Base-by-base conservation (phyloP, 2,888 invertebrate genomes). In the Erannis defoliaria region DNA sequence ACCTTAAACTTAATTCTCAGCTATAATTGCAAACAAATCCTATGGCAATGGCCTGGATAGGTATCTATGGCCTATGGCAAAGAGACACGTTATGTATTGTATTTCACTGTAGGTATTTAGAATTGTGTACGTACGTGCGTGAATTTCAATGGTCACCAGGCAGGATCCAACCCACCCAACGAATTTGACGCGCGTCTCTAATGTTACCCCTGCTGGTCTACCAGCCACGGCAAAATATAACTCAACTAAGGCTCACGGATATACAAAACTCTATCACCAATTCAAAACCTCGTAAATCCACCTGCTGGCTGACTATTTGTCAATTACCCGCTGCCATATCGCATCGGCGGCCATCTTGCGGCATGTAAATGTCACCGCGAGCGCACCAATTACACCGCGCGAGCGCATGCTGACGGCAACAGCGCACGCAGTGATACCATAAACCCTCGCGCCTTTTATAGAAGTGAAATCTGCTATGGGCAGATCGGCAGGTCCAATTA, bases 361-460 rank as follows among this genome's bases (percentile, higher is more conserved):
- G 80, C 90, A 83, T 89, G 92, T 90, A 89, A 89, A 89, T 89
- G 92, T 92, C 92, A 90, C 85, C 81, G 82, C 81, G 86, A 81
- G 86, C 80, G 87, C 86, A 90, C 92, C 92, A 93, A 92, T 93
- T 92, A 92, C 91, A 90, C 80, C 77, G 86, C 88, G 88, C 89
- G 81, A 79, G 89, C 89, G 88, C 89, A 80, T 64, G 79, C 78
- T 86, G 88, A 88, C 89, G 86, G 84, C 82, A 82, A 89, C 90
- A 88, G 83, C 88, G 87, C 87, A 81, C 82, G 80, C 72, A 76
- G 70, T 82, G 88, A 89, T 89, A 90, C 91, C 90, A 91, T 91
- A 90, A 90, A 89, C 81, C 85, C 81, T 88, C 85, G 72, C 82
- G 86, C 91, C 92, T 89, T 93, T 90, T 92, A 92, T 90, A 89